Base-by-base conservation (phyloP, 2,797 vertebrate species). In the Darevskia mixta region DNA sequence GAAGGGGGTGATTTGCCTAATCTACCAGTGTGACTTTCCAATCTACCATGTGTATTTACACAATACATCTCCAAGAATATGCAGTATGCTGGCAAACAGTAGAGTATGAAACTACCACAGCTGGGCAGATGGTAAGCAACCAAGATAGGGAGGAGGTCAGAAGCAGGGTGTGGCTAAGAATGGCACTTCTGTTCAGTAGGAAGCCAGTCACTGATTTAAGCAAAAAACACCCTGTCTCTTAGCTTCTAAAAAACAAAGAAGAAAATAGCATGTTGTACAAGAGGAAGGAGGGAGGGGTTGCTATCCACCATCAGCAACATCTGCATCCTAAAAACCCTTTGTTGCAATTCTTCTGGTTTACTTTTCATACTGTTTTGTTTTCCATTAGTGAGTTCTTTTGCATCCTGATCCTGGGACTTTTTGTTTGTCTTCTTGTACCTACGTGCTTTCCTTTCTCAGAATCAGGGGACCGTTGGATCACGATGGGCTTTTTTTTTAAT, bases 381-480 rank as follows among this genome's bases (percentile, higher is more conserved):
- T 71, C 27, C 27, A 78, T 38, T 71, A 29, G 17, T 61, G 78
- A 83, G 80, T 87, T 84, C 45, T 27, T 72, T 79, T 88, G 29
- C 45, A 72, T 83, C 43, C 43, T 83, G 32, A 83, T 78, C 25
- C 25, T 41, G 17, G 6, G 11, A 77, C 58, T 66, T 66, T 55
- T 67, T 41, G 64, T 43, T 87, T 77, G 80, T 75, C 25, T 38
- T n/a, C 8, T 43, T 71, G n/a, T 29, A 79, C 5, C 13, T 61
- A 61, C 3, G 13, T 61, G 66, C 29, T 64, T 58, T 71, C 67
- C 13, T 45, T 29, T 49, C 73, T 84, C 18, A 41, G 45, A 83
- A 83, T 41, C 17, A 64, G 66, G 35, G 29, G 13, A 9, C 8
- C 41, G 45, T 72, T 83, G 27, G 23, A 69, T 41, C 75, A 79